Percentiles rank a stretch among this genome's conserved stretches.
Evolutionary conservation across 64 coral and sea anemone genomes (phyloP).

Genomic region (Pachyseris speciosa): DNA sequence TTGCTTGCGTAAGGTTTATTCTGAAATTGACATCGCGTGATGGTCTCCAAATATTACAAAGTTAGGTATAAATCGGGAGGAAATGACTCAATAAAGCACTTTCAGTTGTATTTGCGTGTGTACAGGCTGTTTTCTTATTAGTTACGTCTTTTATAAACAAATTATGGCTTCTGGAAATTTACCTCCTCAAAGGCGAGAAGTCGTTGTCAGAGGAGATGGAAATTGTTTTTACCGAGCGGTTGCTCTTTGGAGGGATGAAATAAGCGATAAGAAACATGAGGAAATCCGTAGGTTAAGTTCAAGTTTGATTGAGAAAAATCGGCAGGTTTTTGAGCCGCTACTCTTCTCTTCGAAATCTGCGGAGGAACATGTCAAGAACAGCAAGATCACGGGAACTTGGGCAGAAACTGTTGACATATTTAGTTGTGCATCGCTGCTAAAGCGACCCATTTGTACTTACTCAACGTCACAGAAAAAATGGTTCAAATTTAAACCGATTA

Average conservation of each 20-base stretch:
- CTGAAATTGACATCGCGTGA: too few species aligned
- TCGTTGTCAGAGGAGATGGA: conserved; percentile 64
- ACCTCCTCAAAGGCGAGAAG: conserved; percentile 33
- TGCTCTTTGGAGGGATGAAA: conserved; percentile 29
- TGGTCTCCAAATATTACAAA: too few species aligned
- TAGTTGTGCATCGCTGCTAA: conserved; percentile 51
- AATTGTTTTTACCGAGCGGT: conserved; percentile 48
- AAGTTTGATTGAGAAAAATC: conserved; percentile 24
- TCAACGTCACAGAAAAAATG: conserved; percentile 5
- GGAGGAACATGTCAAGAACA: conserved; percentile 19
- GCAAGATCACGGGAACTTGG: conserved; percentile 23
- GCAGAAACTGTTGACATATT: conserved; percentile 66
- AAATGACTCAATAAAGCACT: not conserved
- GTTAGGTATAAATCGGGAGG: not conserved
- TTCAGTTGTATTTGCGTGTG: not conserved
- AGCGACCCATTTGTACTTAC: conserved; percentile 44
- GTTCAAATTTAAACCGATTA: conserved; percentile 50
- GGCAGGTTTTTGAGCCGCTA: conserved; percentile 2
- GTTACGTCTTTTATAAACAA: not conserved
- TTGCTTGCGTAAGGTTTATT: not conserved
- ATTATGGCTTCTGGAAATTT: conserved; percentile 14
- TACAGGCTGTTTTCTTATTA: not conserved
- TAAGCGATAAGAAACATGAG: conserved; percentile 12
- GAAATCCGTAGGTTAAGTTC: not conserved
- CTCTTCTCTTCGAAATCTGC: conserved; percentile 6